These are phyloP conservation scores for Ylistrum balloti DNA, from an alignment of 1,140 invertebrate genomes.

Conservation along the genomic window DNA sequence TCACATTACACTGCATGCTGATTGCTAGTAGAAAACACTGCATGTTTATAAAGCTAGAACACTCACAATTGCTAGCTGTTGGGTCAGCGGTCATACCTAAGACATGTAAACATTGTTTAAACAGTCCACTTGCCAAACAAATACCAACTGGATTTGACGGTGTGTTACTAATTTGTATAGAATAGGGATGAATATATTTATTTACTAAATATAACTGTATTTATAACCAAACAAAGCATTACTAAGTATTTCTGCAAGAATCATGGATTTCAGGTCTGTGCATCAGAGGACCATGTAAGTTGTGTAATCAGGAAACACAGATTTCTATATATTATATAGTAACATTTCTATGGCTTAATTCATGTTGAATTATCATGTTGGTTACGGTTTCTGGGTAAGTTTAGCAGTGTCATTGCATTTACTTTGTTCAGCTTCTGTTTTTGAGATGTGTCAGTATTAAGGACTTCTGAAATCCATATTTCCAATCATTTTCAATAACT, in stretches of 20 bases:
- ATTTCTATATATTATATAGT: not conserved
- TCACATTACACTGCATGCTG: not conserved
- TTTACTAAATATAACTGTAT: not conserved
- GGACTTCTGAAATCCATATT: not conserved
- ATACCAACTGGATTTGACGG: not conserved
- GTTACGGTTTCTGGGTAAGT: not conserved
- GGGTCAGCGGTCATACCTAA: not conserved
- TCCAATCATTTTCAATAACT: not conserved
- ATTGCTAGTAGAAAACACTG: constrained; percentile 7
- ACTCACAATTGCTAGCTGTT: not conserved
- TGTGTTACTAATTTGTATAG: not conserved
- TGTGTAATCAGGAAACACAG: not conserved
- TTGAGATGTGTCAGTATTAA: not conserved
- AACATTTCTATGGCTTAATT: not conserved
- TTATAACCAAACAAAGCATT: constrained; percentile 2
- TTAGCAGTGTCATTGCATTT: not conserved
- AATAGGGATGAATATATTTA: not conserved
- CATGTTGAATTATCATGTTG: not conserved
- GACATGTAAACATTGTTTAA: not conserved
- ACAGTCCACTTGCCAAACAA: constrained; percentile 19
- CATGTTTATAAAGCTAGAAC: constrained; percentile 8
- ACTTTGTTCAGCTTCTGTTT: not conserved
- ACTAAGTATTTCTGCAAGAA: not conserved
- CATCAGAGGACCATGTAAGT: not conserved
- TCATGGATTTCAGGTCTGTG: not conserved